Evolutionary conservation across 2,113 vertebrate species (phyloP).

Genomic region (Poecilia latipinna): DNA sequence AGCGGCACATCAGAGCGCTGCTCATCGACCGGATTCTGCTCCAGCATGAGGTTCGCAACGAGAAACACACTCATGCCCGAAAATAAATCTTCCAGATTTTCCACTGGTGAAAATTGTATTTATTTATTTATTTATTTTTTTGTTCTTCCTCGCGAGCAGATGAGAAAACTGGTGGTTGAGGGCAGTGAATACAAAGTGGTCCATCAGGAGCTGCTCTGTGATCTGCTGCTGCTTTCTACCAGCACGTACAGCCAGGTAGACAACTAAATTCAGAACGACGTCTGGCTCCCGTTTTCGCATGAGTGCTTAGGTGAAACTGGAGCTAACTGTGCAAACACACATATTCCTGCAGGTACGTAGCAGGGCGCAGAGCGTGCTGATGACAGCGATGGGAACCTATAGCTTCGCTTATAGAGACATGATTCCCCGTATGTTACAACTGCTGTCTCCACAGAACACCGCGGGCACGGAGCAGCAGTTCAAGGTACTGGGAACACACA

Average conservation of each 20-base stretch:
- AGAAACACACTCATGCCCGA: neutral
- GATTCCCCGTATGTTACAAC: slow-evolving; percentile 90
- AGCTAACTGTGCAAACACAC: slow-evolving; percentile 1
- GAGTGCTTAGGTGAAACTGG: slow-evolving; percentile 8
- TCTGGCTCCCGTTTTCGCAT: slow-evolving; percentile 19
- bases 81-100: neutral
- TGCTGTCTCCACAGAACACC: slow-evolving; percentile 84
- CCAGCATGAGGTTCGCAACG: slow-evolving; percentile 91
- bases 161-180: slow-evolving; percentile 93
- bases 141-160: slow-evolving; percentile 72
- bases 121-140: neutral
- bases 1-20: slow-evolving; percentile 93
- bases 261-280: slow-evolving; percentile 16
- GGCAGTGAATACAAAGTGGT: slow-evolving; percentile 92
- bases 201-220: slow-evolving; percentile 91
- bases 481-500: slow-evolving; percentile 81
- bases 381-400: slow-evolving; percentile 89
- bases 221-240: slow-evolving; percentile 92
- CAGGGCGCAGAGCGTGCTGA: slow-evolving; percentile 93
- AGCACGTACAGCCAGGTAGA: slow-evolving; percentile 94
- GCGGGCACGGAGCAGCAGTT: slow-evolving; percentile 90
- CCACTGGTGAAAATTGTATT: too few species aligned
- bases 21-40: slow-evolving; percentile 95
- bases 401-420: slow-evolving; percentile 96
- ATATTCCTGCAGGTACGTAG: slow-evolving; percentile 86